Base-by-base conservation (phyloP, 2,888 invertebrate genomes). In the Molanna angustata region DNA sequence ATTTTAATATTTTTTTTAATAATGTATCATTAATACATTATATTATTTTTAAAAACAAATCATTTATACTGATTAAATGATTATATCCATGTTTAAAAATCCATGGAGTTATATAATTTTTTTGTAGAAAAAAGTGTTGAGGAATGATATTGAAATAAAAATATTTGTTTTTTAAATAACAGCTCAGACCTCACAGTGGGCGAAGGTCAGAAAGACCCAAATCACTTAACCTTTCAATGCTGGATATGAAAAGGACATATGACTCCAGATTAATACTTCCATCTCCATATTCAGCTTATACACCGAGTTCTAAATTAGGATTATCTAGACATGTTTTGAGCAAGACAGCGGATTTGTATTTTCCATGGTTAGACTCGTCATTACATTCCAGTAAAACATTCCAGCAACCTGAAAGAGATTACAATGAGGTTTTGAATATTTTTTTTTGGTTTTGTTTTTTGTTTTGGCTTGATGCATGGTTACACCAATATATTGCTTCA, bases 171-270 rank as follows among this genome's bases (percentile, higher is more conserved):
- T n/a, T n/a, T n/a, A n/a, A n/a, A n/a, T 4, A 17, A 47, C 47
- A 52, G 47, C 18, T 48, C 18, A 43, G 52, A 48, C 16, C 35
- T 2, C 31, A 32, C 19, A 27, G 17, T 16, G 32, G 41, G 13
- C 37, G 40, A 16, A 45, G 31, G 44, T 51, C 49, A 35, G 70
- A 75, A 73, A 69, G 78, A 64, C 78, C 78, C 68, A 73, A 73
- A 62, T 76, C 76, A 61, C 72, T 78, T 63, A 78, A 76, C 68
- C 62, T 78, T 52, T 72, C 73, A 4, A 77, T 76, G 67, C 68
- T 76, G 64, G 42, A 49, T 19, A 49, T 49, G 42, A 42, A 49
- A 18, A 14, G 49, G 14, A 13, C 49, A 0, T 42, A 16, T 11
- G 49, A 49, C 18, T 43, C 49, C 9, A 41, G 20, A 21, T 20